Evolutionary conservation across 2,797 vertebrate species (phyloP), one percentile per base, ranked within the genome.

Genomic region (Propithecus perrieri): DNA sequence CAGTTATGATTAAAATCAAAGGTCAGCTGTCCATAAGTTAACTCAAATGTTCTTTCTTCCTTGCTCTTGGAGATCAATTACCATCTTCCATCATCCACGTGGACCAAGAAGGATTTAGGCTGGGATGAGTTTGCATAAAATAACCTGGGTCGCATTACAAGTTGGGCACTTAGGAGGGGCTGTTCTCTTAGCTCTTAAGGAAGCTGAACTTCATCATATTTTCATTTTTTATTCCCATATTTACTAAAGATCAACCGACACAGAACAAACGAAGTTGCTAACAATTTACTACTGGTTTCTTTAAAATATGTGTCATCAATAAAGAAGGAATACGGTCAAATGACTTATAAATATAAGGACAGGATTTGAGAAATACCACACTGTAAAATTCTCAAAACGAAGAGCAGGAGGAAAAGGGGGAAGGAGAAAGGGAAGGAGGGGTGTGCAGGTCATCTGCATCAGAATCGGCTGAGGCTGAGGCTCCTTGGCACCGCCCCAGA

Each of bases 1-100:
- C 46, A 95, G 71, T 71, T 85, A 46, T 41, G 53, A 89, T 89
- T 75, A 81, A 95, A 96, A 95, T 65, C 75, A 96, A 97, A 97
- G 72, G 72, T 94, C 76, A 76, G 76, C 95, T 85, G 26, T 89
- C 43, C 50, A 94, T 95, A 97, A 92, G 50, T 96, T 92, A 94
- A 86, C 81, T 94, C 53, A 24, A 95, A 78, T 84, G 41, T 75
- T 96, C 74, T 86, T 75, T 91, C 30, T 57, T 87, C 35, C 88
- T 85, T 79, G 43, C 26, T 95, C 48, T 83, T 86, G 35, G 43
- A 95, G 91, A 94, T 33, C 81, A 93, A 92, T 92, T 75, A 78
- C 48, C 74, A 72, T 87, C 84, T 92, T 97, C 43, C 53, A 90
- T 96, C 84, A 94, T 72, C 38, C 10, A 26, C 5, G 1, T 15